phyloP scores from a whole-genome alignment of 2,797 vertebrate genomes.

The Loriculus beryllinus region DNA sequence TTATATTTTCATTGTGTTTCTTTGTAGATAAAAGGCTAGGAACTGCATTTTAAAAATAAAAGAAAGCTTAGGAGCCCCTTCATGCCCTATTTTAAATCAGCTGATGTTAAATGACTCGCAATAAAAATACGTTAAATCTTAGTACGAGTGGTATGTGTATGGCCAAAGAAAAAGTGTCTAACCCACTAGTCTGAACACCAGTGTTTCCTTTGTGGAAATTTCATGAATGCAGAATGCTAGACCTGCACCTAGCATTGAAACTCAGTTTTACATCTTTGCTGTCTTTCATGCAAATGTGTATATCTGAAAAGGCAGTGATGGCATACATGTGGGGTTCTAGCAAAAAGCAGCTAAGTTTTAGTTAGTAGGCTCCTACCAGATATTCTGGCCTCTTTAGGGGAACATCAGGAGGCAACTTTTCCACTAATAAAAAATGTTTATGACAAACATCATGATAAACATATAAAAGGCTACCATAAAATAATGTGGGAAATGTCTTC shows the following conservation, averaged over 20 bases:
- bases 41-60: neutral
- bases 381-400: neutral
- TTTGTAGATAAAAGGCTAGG: neutral
- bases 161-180: neutral
- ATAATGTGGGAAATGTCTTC: neutral
- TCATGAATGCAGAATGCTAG: neutral
- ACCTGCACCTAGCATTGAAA: neutral
- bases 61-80: neutral
- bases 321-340: neutral
- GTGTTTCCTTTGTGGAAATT: neutral
- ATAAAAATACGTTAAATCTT: neutral
- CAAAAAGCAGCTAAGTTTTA: neutral
- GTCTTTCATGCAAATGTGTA: neutral
- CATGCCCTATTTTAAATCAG: neutral
- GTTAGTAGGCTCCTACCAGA: neutral
- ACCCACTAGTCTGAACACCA: neutral
- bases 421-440: neutral
- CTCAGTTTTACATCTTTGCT: neutral
- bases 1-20: slow-evolving; percentile 37
- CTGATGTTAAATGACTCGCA: neutral
- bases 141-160: neutral
- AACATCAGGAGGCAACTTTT: neutral
- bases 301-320: neutral
- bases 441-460: neutral
- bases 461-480: neutral